A percentile compares a stretch with the other conserved stretches of the same genome.
phyloP scores from a whole-genome alignment of 1,140 invertebrate species.

The Calliopsis andreniformis region DNA sequence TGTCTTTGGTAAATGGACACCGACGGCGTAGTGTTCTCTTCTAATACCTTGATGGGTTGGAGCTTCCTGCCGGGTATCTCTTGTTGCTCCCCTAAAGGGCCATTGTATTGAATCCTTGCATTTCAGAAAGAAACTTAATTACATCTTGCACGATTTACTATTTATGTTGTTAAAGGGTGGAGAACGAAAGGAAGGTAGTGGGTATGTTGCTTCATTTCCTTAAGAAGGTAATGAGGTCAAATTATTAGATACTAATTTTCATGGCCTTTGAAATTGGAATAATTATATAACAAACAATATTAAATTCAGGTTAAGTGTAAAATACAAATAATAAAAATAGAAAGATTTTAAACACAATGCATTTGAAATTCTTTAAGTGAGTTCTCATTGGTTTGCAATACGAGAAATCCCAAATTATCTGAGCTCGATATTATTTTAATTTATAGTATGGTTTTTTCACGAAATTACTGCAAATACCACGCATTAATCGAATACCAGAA shows the following conservation, averaged over 20 bases:
- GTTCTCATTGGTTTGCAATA: background rate
- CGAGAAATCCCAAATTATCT: background rate
- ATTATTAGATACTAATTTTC: too few species aligned
- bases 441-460: background rate
- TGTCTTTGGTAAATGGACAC: slow-evolving; percentile 57
- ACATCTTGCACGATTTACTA: background rate
- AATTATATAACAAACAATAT: too few species aligned
- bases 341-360: too few species aligned
- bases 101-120: background rate
- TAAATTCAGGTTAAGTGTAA: too few species aligned
- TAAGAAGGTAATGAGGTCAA: too few species aligned
- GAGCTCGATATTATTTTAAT: background rate
- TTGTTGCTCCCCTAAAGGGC: background rate
- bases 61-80: background rate
- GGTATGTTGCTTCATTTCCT: too few species aligned
- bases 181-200: too few species aligned
- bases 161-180: too few species aligned
- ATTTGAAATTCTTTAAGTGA: too few species aligned
- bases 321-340: too few species aligned
- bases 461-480: background rate
- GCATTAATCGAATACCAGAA: slow-evolving; percentile 1
- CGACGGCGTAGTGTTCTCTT: slow-evolving; percentile 39
- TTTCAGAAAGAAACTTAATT: background rate
- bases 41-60: slow-evolving; percentile 50
- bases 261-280: too few species aligned